Percentiles rank a stretch among this genome's conserved stretches.
Conservation (phyloP, 1,140 invertebrate species). For the Lerema accius region DNA sequence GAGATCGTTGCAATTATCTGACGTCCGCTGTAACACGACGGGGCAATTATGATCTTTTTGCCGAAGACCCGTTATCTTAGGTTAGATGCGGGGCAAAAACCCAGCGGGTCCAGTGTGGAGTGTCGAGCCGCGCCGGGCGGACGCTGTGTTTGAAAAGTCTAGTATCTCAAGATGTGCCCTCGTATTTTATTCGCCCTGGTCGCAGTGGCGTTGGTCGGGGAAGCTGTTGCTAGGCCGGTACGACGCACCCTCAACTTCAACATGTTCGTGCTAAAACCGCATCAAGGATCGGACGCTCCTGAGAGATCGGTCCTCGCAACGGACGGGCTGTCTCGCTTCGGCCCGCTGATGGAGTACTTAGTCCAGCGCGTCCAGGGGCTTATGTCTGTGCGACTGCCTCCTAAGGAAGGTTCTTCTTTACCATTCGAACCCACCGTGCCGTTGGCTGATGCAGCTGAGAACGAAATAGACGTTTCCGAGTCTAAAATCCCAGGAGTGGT, state of each 20-base stretch:
- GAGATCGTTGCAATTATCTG: conserved; percentile 71
- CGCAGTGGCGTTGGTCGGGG: conserved; percentile 44
- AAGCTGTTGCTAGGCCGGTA: conserved; percentile 58
- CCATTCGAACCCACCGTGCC: conserved; percentile 37
- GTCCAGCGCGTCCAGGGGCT: conserved; percentile 85
- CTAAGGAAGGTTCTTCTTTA: conserved; percentile 36
- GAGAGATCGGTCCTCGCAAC: conserved; percentile 60
- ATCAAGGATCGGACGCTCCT: conserved; percentile 39
- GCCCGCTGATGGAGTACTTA: conserved; percentile 84
- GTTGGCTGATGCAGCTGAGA: conserved; percentile 55
- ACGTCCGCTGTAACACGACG: conserved; percentile 52
- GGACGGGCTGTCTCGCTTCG: conserved; percentile 82
- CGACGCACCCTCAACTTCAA: conserved; percentile 72
- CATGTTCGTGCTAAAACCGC: conserved; percentile 70
- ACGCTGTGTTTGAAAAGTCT: conserved; percentile 45
- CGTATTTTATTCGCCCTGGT: conserved; percentile 50
- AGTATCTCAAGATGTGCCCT: conserved; percentile 47
- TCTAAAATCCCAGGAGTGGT: conserved; percentile 61
- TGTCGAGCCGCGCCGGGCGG: conserved; percentile 50
- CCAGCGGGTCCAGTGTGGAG: conserved; percentile 61
- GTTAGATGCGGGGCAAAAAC: conserved; percentile 73
- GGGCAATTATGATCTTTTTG: conserved; percentile 79
- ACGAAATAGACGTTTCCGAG: conserved; percentile 55
- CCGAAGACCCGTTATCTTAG: conserved; percentile 73
- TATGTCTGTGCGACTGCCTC: conserved; percentile 81